These are phyloP conservation scores for Saccostrea cuccullata DNA, from an alignment of 1,140 invertebrate species.

Conservation along the genomic window DNA sequence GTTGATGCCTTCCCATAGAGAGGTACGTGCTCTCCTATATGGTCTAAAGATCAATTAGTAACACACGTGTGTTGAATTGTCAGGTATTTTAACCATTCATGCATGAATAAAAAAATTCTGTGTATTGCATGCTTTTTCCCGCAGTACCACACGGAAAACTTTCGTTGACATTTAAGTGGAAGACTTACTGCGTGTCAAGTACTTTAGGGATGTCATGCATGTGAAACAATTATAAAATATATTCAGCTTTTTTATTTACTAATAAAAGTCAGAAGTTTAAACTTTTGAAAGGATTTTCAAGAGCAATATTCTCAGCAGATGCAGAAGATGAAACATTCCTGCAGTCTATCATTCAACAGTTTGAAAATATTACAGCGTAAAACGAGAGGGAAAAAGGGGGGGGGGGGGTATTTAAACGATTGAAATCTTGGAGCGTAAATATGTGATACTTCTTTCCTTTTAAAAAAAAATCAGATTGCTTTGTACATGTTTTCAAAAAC, in stretches of 20 bases:
- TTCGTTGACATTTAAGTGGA: neutral
- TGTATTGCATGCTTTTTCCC: neutral
- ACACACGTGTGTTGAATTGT: neutral
- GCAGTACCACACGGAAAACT: neutral
- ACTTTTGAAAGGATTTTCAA: too few species aligned
- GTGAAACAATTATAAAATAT: too few species aligned
- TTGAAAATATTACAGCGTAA: too few species aligned
- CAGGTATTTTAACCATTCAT: constrained; percentile 1
- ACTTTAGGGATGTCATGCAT: too few species aligned
- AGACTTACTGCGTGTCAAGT: neutral
- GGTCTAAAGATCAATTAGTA: neutral
- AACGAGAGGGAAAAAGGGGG: too few species aligned
- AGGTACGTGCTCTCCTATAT: neutral
- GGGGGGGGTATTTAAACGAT: neutral
- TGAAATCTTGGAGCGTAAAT: too few species aligned
- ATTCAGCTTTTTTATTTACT: too few species aligned
- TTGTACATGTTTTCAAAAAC: too few species aligned
- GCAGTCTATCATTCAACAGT: neutral
- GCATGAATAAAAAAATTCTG: neutral
- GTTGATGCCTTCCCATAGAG: neutral
- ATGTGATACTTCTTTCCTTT: too few species aligned
- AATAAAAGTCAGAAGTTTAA: too few species aligned
- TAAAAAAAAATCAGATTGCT: too few species aligned
- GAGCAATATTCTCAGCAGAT: too few species aligned
- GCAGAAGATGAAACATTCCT: neutral